Evolutionary conservation across 2,113 vertebrate species (phyloP).

Genomic region (Camelus dromedarius): DNA sequence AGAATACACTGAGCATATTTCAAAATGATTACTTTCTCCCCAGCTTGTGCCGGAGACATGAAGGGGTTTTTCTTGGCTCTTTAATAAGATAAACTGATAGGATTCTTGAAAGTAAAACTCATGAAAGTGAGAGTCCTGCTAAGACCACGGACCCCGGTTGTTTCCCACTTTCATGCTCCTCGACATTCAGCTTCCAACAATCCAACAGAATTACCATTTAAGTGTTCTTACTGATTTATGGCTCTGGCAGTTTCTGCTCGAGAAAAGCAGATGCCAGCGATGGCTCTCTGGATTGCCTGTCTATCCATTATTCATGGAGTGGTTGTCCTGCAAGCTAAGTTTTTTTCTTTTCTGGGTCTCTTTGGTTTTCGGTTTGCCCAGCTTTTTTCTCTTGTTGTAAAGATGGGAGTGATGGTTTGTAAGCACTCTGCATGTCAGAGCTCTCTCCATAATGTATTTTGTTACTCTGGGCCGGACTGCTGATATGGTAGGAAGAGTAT

Average conservation of each 20-base stretch:
- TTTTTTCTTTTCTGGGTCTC: neutral
- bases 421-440: neutral
- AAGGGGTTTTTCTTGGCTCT: neutral
- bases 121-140: neutral
- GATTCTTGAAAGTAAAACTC: neutral
- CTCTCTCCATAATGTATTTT: constrained; percentile 54
- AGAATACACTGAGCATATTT: neutral
- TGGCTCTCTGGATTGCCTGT: neutral
- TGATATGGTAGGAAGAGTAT: constrained; percentile 47
- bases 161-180: neutral
- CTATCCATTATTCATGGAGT: neutral
- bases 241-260: neutral
- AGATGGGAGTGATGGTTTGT: neutral
- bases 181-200: neutral
- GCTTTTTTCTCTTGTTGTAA: neutral
- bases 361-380: neutral
- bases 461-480: neutral
- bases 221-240: neutral
- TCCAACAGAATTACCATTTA: neutral
- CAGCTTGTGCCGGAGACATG: neutral
- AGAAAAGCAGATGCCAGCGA: neutral
- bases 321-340: neutral
- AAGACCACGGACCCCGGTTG: neutral
- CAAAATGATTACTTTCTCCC: neutral
- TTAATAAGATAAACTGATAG: neutral